Evolutionary conservation across 2,113 vertebrate species (phyloP).

Genomic region (Lamprologus sp.): DNA sequence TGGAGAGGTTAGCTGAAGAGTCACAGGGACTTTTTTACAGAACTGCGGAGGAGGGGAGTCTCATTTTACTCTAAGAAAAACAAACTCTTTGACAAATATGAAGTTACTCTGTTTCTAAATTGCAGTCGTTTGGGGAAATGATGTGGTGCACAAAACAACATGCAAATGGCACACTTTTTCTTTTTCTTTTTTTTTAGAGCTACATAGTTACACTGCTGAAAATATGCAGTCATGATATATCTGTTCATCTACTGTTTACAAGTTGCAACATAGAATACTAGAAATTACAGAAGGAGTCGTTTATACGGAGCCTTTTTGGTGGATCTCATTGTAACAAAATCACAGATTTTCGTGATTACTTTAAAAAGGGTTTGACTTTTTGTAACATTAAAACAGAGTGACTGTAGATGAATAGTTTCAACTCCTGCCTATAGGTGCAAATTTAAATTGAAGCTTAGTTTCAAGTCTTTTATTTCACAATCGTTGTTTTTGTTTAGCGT

Average conservation of each 20-base stretch:
- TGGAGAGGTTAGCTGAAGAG: not conserved
- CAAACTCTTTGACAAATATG: not conserved
- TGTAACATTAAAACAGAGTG: not conserved
- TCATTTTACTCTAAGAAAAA: not conserved
- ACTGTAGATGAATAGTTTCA: not conserved
- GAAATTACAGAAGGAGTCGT: not conserved
- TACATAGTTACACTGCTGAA: not conserved
- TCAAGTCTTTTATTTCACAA: not conserved
- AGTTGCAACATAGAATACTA: not conserved
- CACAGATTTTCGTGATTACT: accelerated
- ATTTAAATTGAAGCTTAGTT: not conserved
- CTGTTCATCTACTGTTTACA: not conserved
- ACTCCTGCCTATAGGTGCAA: not conserved
- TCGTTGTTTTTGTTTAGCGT: not conserved
- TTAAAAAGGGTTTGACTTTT: not conserved
- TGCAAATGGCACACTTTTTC: not conserved
- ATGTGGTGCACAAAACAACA: not conserved
- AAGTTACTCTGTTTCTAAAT: not conserved
- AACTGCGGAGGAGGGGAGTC: accelerated
- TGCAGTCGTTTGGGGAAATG: not conserved
- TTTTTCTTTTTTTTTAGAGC: not conserved
- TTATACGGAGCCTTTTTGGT: not conserved
- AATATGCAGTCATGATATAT: not conserved
- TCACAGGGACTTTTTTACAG: not conserved
- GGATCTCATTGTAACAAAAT: not conserved